Percentiles rank a stretch among this genome's conserved stretches.
Conservation (phyloP, 1,140 invertebrate species). For the Drosophila bocki region DNA sequence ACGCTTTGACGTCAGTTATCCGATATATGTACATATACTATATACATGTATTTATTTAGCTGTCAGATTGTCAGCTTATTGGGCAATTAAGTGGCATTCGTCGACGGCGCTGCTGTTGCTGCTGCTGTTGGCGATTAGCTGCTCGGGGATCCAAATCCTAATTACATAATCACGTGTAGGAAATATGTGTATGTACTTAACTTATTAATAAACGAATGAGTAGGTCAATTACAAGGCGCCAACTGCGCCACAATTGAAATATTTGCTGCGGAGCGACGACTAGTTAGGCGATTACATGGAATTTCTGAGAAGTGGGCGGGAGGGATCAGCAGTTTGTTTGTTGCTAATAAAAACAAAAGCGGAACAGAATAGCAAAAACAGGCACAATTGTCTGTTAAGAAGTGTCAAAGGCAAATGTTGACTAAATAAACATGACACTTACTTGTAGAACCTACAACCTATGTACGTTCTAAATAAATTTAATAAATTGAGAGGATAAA, state of each 20-base stretch:
- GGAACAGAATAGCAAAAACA: neutral
- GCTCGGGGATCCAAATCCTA: slow-evolving; percentile 33
- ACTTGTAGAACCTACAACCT: no score
- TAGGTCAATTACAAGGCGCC: slow-evolving; percentile 65
- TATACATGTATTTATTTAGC: slow-evolving; percentile 2
- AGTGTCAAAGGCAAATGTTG: slow-evolving; percentile 27
- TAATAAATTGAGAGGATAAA: neutral
- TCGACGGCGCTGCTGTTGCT: slow-evolving; percentile 27
- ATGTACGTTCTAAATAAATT: neutral
- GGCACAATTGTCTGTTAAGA: neutral
- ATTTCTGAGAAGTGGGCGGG: slow-evolving; percentile 10
- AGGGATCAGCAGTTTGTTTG: slow-evolving; percentile 3
- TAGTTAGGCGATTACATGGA: slow-evolving; percentile 25
- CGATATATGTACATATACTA: slow-evolving; percentile 9
- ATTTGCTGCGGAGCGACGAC: slow-evolving; percentile 1
- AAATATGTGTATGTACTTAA: slow-evolving; percentile 28
- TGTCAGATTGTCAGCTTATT: slow-evolving; percentile 49
- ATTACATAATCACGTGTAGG: slow-evolving; percentile 53
- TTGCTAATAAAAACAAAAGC: slow-evolving; percentile 20
- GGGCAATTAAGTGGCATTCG: slow-evolving; percentile 58
- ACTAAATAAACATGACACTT: slow-evolving; percentile 15
- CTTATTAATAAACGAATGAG: slow-evolving; percentile 49
- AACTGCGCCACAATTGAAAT: slow-evolving; percentile 54
- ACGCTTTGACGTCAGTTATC: slow-evolving; percentile 70
- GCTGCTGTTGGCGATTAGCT: slow-evolving; percentile 46